Evolutionary conservation across 1,140 invertebrate species (phyloP), one percentile per base, ranked within the genome.

Genomic region (Zaprionus africanus): DNA sequence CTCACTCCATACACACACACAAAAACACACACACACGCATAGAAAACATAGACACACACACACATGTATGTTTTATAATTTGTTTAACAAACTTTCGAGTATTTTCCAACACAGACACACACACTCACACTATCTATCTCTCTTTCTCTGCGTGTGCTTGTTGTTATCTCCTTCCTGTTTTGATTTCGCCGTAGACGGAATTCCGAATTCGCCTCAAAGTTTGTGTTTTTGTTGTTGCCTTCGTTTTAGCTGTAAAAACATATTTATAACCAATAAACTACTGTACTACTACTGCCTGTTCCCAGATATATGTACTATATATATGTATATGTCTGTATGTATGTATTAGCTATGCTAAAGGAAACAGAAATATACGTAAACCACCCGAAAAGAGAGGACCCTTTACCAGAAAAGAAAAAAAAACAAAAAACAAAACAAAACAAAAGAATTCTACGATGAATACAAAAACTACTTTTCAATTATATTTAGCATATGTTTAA

Each of bases 311-410:
- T 90, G 85, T 90, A 77, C 74, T 80, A 24, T 60, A 74, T 72
- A 49, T 71, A 78, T 70, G 76, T 61, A 61, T 74, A 70, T 84
- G 81, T 81, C 75, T 79, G 69, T 74, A 67, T 51, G 22, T 76
- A 72, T 78, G 46, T 72, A 78, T 71, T 69, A 46, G 46, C 76
- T 67, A 68, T 82, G 65, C 65, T 69, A 79, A 77, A 73, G 54
- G 61, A 82, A 87, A 77, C 70, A 63, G 74, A 51, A 51, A 88
- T 88, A 79, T 74, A 79, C 82, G 82, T 86, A 53, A 74, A 56
- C 61, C 61, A 63, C 36, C 41, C 51, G 46, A 81, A 88, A 88
- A 90, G 76, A 90, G 85, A 90, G 85, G 85, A 90, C 85, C 85
- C 85, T 88, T 84, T 90, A 79, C 81, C 75, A 79, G 31, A 84